phyloP scores from a whole-genome alignment of 1,140 invertebrate genomes.

The Sarcophaga bullata region DNA sequence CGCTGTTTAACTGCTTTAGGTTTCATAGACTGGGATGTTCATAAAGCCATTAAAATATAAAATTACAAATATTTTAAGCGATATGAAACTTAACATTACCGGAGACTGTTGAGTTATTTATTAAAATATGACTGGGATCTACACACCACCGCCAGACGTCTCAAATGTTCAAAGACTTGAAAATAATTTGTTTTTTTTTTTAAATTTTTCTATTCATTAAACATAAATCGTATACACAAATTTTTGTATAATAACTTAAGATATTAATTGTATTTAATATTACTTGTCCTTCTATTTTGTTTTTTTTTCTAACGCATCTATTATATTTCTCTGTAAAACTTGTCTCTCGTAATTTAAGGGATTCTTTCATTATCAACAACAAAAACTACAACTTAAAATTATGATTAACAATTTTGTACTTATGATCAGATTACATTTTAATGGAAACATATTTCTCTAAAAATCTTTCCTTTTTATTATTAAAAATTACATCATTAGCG shows the following conservation, averaged over 20 bases:
- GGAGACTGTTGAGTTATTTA: constrained; percentile 65
- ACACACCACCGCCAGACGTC: constrained; percentile 59
- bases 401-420: neutral
- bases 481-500: constrained; percentile 1
- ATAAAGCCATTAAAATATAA: constrained; percentile 89
- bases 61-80: constrained; percentile 74
- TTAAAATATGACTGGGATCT: constrained; percentile 66
- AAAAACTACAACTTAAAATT: too few relatives aligned
- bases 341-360: neutral
- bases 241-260: neutral
- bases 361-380: neutral
- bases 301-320: neutral
- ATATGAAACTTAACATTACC: constrained; percentile 61
- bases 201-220: constrained; percentile 8
- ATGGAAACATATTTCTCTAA: neutral
- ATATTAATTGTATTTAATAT: constrained; percentile 10
- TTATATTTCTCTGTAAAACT: neutral
- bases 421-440: neutral
- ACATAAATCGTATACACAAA: neutral
- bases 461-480: neutral
- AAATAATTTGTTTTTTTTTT: neutral
- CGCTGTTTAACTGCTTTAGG: constrained; percentile 85
- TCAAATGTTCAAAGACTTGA: constrained; percentile 54
- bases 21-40: constrained; percentile 87
- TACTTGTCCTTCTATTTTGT: neutral